phyloP scores from a whole-genome alignment of 2,113 vertebrate genomes.

The Protobothrops mucrosquamatus region DNA sequence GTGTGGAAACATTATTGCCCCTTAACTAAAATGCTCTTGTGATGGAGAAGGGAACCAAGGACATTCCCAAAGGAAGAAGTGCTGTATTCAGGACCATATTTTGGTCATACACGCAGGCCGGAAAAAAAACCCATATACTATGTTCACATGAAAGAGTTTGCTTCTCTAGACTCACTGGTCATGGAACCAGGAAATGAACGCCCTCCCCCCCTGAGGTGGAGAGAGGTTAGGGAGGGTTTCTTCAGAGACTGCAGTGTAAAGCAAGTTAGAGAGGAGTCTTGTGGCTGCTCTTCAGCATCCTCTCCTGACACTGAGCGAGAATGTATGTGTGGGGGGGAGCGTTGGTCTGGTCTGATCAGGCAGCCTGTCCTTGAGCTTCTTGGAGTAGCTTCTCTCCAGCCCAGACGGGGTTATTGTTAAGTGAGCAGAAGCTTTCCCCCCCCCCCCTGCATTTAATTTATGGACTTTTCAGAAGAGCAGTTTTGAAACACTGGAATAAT shows the following conservation, averaged over 20 bases:
- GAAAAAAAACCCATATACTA: not conserved
- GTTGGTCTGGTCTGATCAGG: not conserved
- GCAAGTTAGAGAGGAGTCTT: not conserved
- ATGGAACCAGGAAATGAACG: not conserved
- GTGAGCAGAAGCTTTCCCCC: not conserved
- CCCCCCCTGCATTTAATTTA: not conserved
- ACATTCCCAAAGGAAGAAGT: not conserved
- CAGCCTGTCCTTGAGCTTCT: not conserved
- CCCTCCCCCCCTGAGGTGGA: not conserved
- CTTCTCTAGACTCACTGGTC: not conserved
- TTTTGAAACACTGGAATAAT: not conserved
- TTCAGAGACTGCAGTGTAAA: no score
- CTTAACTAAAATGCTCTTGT: not conserved
- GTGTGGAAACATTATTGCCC: not conserved
- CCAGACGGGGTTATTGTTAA: not conserved
- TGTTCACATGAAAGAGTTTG: not conserved
- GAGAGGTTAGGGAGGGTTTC: not conserved
- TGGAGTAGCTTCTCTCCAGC: not conserved
- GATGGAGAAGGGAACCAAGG: not conserved
- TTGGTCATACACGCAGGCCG: not conserved
- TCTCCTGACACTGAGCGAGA: not conserved
- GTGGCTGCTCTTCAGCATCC: not conserved
- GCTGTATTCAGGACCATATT: not conserved
- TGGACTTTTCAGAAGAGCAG: not conserved
- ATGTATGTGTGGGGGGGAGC: not conserved